These are phyloP conservation scores for Eristalinus aeneus DNA, from an alignment of 2,888 invertebrate genomes.

Conservation along the genomic window DNA sequence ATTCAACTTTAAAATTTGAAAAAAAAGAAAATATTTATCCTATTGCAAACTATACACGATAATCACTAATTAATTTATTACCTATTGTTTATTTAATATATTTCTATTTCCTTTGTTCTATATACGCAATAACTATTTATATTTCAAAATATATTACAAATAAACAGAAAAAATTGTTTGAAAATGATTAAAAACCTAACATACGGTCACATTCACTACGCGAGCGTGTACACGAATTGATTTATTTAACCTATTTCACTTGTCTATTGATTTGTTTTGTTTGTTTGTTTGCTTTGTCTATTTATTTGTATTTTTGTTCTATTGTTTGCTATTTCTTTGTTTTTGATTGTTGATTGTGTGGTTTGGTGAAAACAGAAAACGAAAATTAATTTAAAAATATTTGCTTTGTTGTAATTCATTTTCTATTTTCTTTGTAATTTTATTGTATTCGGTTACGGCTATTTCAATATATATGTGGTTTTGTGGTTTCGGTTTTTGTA, in stretches of 20 bases:
- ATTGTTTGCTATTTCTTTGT: slow-evolving; percentile 3
- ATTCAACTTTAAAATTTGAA: background rate
- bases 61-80: slow-evolving; percentile 59
- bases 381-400: slow-evolving; percentile 44
- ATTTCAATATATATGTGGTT: slow-evolving; percentile 68
- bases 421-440: slow-evolving; percentile 25
- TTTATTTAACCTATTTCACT: slow-evolving; percentile 65
- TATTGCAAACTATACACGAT: slow-evolving; percentile 59
- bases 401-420: slow-evolving; percentile 27
- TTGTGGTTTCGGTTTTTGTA: slow-evolving; percentile 26
- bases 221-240: slow-evolving; percentile 39
- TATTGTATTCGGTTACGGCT: slow-evolving; percentile 45
- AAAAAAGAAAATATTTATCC: slow-evolving; percentile 40
- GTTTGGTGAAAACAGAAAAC: slow-evolving; percentile 58
- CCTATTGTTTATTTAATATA: slow-evolving; percentile 63
- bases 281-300: slow-evolving; percentile 35
- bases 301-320: slow-evolving; percentile 18
- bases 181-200: slow-evolving; percentile 13
- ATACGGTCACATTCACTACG: background rate
- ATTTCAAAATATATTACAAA: slow-evolving; percentile 23
- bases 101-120: slow-evolving; percentile 53
- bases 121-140: slow-evolving; percentile 63
- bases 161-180: slow-evolving; percentile 8
- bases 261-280: slow-evolving; percentile 63
- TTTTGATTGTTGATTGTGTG: slow-evolving; percentile 67